Base-by-base conservation (phyloP, 2,888 invertebrate species). In the Zaprionus lineosus region DNA sequence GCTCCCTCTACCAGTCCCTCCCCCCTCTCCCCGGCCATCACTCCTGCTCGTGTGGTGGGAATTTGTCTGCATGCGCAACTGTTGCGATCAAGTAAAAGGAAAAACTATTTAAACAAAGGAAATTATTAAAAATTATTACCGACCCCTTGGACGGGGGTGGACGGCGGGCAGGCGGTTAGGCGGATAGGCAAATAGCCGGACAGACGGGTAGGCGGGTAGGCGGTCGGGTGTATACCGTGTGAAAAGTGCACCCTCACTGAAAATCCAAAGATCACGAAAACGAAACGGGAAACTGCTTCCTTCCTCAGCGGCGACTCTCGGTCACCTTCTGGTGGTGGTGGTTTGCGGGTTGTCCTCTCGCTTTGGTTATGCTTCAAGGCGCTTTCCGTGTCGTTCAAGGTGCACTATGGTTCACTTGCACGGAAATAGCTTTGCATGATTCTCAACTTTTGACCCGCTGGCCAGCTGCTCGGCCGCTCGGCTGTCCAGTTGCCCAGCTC, bases 61-160 rank as follows among this genome's bases (percentile, higher is more conserved):
- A 84, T 79, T 82, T 77, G 75, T 72, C 50, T 53, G 57, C 47
- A 64, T 50, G 55, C 75, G 50, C 67, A 71, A 71, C 71, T 71
- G 71, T 57, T 48, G 50, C 57, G 66, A 50, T 58, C 63, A 58
- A 72, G 61, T 36, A 52, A 58, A 75, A 84, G 83, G 76, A 85
- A 85, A 82, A 83, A 78, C 81, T 69, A 82, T 83, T 84, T 83
- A 81, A 84, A 68, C 67, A 86, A 76, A 86, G 86, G 84, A 86
- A 86, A 86, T 86, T 86, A 86, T 86, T 86, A 86, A 86, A 86
- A 86, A 86, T 84, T 83, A 84, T 77, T 71, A 69, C 65, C 79
- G 64, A 70, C 67, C 76, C 72, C 36, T 36, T n/a, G n/a, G n/a
- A n/a, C n/a, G n/a, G n/a, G n/a, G n/a, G n/a, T n/a, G n/a, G n/a